phyloP scores from a whole-genome alignment of 2,888 invertebrate species.

The Lasioglossum marginatum region DNA sequence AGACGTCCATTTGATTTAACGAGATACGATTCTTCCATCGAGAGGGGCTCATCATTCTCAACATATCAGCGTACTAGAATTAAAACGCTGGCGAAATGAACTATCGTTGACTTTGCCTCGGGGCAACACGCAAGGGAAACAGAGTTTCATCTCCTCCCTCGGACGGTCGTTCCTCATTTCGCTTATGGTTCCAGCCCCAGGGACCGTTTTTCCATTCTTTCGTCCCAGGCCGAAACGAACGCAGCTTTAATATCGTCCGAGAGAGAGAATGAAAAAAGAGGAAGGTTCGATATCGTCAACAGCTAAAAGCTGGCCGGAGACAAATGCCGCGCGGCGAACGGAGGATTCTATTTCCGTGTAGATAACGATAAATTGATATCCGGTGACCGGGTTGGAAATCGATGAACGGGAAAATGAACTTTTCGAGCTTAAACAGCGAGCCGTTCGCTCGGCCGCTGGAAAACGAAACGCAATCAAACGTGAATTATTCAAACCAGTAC shows the following conservation, averaged over 20 bases:
- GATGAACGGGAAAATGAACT: constrained; percentile 60
- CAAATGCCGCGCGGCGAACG: constrained; percentile 3
- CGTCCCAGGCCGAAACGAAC: constrained; percentile 2
- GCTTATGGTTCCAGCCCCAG: constrained; percentile 11
- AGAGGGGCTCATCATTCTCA: constrained; percentile 29
- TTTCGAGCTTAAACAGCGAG: constrained; percentile 50
- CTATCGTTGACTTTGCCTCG: constrained; percentile 44
- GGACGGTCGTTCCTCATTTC: background rate
- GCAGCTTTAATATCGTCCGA: constrained; percentile 14
- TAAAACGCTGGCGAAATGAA: constrained; percentile 51
- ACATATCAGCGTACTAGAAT: background rate
- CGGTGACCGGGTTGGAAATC: constrained; percentile 28
- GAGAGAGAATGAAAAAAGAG: background rate
- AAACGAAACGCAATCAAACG: constrained; percentile 56
- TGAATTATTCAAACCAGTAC: constrained; percentile 56
- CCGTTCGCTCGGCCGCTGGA: constrained; percentile 2
- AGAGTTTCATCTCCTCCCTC: background rate
- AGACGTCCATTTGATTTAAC: background rate
- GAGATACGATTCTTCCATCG: background rate
- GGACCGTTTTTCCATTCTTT: constrained; percentile 13
- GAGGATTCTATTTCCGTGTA: constrained; percentile 44
- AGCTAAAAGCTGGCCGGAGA: background rate
- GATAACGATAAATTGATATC: constrained; percentile 55
- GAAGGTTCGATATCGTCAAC: constrained; percentile 11
- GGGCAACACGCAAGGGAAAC: background rate